These are phyloP conservation scores for Trididemnum nubilum DNA, from an alignment of 23 tunicate species.

Conservation along the genomic window DNA sequence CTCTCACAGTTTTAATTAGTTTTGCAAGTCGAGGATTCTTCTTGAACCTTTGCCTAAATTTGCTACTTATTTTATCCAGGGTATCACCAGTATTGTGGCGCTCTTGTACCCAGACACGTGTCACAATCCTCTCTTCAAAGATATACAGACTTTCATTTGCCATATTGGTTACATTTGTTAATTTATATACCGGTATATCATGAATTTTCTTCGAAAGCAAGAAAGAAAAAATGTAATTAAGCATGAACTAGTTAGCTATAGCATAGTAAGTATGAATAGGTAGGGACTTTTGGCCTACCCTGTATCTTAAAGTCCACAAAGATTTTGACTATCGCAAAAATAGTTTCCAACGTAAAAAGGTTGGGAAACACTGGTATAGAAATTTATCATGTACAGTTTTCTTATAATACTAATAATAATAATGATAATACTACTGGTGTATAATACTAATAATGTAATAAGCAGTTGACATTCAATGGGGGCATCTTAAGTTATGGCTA, in stretches of 20 bases:
- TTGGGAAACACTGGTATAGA: no score
- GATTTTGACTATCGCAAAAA: no score
- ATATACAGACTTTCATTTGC: slow-evolving; percentile 16
- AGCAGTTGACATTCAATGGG: no score
- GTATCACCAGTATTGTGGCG: slow-evolving; percentile 28
- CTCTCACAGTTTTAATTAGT: slow-evolving; percentile 10
- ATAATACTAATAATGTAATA: no score
- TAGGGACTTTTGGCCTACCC: background rate
- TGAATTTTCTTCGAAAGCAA: slow-evolving; percentile 8
- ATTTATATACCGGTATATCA: background rate
- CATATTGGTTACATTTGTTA: slow-evolving; percentile 4
- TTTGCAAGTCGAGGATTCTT: slow-evolving; percentile 15
- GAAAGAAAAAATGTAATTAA: background rate
- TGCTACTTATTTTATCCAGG: slow-evolving; percentile 15
- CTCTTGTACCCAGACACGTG: slow-evolving; percentile 12
- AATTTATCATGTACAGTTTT: no score
- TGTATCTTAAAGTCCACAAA: background rate
- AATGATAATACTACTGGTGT: no score
- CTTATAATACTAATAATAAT: no score
- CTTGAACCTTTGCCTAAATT: background rate
- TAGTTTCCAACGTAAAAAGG: no score
- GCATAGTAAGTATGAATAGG: background rate
- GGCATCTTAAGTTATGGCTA: no score
- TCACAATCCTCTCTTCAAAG: slow-evolving; percentile 20
- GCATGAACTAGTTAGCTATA: background rate